Conservation (phyloP, 2,888 invertebrate species). For the Ceraclea dissimilis region DNA sequence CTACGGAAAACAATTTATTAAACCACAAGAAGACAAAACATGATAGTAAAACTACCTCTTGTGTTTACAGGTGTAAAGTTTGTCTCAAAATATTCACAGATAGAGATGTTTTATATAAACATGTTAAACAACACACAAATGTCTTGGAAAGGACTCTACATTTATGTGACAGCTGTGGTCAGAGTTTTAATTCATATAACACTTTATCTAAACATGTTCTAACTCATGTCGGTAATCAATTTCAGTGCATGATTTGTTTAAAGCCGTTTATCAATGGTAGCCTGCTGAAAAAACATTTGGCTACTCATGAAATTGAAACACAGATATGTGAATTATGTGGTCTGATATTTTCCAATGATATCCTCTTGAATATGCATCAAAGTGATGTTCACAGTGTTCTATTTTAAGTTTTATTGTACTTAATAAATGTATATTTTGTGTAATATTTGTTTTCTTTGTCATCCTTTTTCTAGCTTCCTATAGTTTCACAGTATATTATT, state of each 20-base stretch:
- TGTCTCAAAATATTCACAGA: conserved; percentile 51
- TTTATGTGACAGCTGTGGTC: conserved; percentile 42
- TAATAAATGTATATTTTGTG: too few species aligned
- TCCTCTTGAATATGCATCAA: conserved; percentile 18
- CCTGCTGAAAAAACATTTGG: conserved; percentile 29
- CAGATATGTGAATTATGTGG: conserved; percentile 44
- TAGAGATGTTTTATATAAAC: conserved; percentile 50
- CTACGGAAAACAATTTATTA: conserved; percentile 10
- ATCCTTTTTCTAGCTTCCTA: too few species aligned
- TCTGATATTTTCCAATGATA: conserved; percentile 19
- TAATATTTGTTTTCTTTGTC: too few species aligned
- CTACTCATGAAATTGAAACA: conserved; percentile 32
- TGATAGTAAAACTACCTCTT: conserved; percentile 1
- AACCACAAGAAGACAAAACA: conserved; percentile 17
- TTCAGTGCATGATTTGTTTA: conserved; percentile 33
- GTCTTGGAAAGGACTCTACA: conserved; percentile 32
- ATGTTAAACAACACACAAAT: conserved; percentile 45
- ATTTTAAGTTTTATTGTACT: not conserved
- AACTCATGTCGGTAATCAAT: conserved; percentile 25
- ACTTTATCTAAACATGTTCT: conserved; percentile 35
- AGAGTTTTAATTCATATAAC: conserved; percentile 36
- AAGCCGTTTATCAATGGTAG: conserved; percentile 31
- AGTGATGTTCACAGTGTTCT: conserved; percentile 6
- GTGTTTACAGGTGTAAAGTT: conserved; percentile 43
- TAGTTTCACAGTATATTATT: too few species aligned